phyloP scores from a whole-genome alignment of 2,113 vertebrate genomes.

The Dermatemys mawii region DNA sequence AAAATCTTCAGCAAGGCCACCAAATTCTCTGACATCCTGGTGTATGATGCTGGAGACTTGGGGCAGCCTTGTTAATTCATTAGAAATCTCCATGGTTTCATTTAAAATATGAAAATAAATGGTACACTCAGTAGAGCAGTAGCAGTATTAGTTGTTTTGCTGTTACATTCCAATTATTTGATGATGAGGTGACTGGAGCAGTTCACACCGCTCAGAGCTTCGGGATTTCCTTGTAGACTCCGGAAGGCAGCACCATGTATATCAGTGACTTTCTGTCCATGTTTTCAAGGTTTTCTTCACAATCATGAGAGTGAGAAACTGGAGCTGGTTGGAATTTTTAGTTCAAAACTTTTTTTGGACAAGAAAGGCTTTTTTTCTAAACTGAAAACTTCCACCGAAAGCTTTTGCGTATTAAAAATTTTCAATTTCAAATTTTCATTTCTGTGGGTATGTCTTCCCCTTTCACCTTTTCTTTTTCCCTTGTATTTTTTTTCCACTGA shows the following conservation, averaged over 20 bases:
- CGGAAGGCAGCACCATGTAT: neutral
- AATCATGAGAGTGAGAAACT: fast-evolving
- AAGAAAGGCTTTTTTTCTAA: neutral
- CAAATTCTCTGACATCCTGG: neutral
- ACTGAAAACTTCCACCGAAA: neutral
- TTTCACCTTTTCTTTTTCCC: neutral
- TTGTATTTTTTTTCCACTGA: neutral
- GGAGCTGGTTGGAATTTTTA: fast-evolving
- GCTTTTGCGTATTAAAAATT: neutral
- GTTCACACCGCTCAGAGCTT: neutral
- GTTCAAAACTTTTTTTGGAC: neutral
- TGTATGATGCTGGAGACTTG: neutral
- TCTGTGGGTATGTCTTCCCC: neutral
- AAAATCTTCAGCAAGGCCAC: neutral
- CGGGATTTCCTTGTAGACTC: neutral
- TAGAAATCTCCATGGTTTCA: neutral
- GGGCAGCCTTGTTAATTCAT: neutral
- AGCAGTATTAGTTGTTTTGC: neutral
- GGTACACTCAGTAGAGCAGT: neutral
- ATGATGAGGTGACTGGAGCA: neutral
- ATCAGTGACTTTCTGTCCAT: neutral
- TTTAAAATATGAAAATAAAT: neutral
- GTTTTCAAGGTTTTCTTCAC: neutral
- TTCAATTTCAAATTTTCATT: neutral
- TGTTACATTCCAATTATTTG: neutral